Conservation (phyloP, 2,888 invertebrate species). For the Villa cingulata region DNA sequence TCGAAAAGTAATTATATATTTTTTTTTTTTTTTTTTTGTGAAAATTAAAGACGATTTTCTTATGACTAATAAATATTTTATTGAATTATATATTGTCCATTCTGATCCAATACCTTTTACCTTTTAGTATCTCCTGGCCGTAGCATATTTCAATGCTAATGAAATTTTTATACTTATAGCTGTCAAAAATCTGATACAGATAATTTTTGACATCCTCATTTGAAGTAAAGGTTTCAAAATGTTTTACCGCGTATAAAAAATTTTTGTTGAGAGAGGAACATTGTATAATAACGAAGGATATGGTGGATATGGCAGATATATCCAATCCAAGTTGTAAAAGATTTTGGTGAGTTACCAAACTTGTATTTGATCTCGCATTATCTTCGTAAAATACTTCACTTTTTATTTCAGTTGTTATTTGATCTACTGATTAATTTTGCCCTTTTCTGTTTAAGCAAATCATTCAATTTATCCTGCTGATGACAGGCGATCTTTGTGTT, state of each 20-base stretch:
- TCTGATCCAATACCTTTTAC: too few species aligned
- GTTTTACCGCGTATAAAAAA: not conserved
- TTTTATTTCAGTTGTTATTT: too few species aligned
- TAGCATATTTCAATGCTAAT: too few species aligned
- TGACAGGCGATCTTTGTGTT: too few species aligned
- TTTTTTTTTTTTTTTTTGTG: too few species aligned
- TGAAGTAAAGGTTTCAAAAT: not conserved
- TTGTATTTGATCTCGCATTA: conserved; percentile 8
- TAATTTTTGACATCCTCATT: not conserved
- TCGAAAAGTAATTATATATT: too few species aligned
- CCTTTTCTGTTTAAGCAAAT: not conserved
- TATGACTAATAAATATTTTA: too few species aligned
- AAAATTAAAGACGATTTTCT: too few species aligned
- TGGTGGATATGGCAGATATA: conserved; percentile 1
- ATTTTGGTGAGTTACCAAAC: conserved; percentile 15
- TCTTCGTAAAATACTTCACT: conserved; percentile 1
- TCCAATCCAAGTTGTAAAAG: conserved; percentile 16
- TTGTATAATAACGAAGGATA: not conserved
- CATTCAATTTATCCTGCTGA: too few species aligned
- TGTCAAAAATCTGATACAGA: not conserved
- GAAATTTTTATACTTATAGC: too few species aligned
- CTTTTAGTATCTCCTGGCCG: too few species aligned
- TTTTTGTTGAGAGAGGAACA: not conserved
- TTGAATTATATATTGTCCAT: too few species aligned
- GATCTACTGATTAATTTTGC: not conserved